These are phyloP conservation scores for Cheilosia variabilis DNA, from an alignment of 2,888 invertebrate species.

Conservation along the genomic window DNA sequence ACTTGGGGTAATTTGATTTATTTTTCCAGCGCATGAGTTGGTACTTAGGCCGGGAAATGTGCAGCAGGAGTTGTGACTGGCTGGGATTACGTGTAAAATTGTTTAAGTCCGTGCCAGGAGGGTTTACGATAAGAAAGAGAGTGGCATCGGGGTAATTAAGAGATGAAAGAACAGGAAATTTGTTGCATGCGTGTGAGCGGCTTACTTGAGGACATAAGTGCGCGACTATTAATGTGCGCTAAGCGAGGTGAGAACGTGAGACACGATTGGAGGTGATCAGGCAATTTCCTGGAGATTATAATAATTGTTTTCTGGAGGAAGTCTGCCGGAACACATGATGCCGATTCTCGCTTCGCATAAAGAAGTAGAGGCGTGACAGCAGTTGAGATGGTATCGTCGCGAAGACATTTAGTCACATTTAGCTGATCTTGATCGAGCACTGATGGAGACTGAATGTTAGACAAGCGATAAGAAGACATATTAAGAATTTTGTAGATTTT, in stretches of 20 bases:
- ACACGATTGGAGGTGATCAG: slow-evolving; percentile 28
- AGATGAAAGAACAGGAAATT: slow-evolving; percentile 25
- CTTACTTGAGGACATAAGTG: slow-evolving; percentile 18
- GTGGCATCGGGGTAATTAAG: slow-evolving; percentile 56
- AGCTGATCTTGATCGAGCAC: too few relatives aligned
- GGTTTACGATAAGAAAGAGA: slow-evolving; percentile 33
- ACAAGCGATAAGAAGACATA: too few relatives aligned
- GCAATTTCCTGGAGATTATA: slow-evolving; percentile 54
- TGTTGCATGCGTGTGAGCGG: slow-evolving; percentile 55
- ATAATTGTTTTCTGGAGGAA: slow-evolving; percentile 27
- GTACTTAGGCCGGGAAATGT: slow-evolving; percentile 38
- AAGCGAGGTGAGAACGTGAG: slow-evolving; percentile 54
- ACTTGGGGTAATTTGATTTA: slow-evolving; percentile 65
- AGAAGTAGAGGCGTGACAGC: background rate
- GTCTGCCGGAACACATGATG: background rate
- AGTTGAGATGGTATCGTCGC: too few relatives aligned
- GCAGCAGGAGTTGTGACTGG: slow-evolving; percentile 1
- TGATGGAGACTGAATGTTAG: too few relatives aligned
- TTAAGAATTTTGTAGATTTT: too few relatives aligned
- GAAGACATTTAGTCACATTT: too few relatives aligned
- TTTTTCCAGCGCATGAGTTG: slow-evolving; percentile 55
- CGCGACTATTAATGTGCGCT: slow-evolving; percentile 28
- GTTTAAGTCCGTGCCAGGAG: slow-evolving; percentile 43
- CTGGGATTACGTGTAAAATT: slow-evolving; percentile 32
- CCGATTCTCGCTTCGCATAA: background rate